phyloP scores from a whole-genome alignment of 2,888 invertebrate genomes.

The Philaethria dido region DNA sequence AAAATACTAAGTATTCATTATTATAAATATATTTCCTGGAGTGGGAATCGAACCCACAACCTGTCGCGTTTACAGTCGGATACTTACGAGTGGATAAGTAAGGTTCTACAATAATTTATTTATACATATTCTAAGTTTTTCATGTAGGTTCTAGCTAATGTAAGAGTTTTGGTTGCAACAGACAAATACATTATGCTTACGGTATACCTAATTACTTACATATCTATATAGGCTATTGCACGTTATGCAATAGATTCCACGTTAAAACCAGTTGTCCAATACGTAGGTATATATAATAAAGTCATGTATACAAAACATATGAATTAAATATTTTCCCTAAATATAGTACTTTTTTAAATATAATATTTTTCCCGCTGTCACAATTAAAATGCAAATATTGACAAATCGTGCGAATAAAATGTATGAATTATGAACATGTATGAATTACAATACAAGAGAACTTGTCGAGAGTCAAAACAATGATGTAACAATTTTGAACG shows the following conservation, averaged over 20 bases:
- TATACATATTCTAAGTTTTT: no score
- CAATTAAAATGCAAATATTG: not conserved
- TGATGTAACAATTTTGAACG: not conserved
- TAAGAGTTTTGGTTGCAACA: not conserved
- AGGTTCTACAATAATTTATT: no score
- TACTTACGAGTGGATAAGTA: no score
- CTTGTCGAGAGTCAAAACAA: not conserved
- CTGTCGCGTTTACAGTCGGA: no score
- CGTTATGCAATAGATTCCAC: not conserved
- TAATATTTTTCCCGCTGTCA: not conserved
- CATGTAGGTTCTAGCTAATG: no score
- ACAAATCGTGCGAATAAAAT: conserved; percentile 15
- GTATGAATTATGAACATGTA: conserved; percentile 13
- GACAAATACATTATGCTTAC: not conserved
- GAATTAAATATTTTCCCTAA: conserved; percentile 8
- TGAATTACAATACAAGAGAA: not conserved
- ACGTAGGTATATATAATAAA: not conserved
- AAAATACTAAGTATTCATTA: no score
- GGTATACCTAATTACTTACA: no score
- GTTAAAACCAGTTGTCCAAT: not conserved
- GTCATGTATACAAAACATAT: not conserved
- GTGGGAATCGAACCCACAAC: no score
- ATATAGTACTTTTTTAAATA: no score
- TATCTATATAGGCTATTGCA: not conserved
- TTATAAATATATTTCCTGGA: no score